A percentile compares a stretch with the other conserved stretches of the same genome.
phyloP scores from a whole-genome alignment of 1,140 invertebrate genomes.

The Brachionus calyciflorus region DNA sequence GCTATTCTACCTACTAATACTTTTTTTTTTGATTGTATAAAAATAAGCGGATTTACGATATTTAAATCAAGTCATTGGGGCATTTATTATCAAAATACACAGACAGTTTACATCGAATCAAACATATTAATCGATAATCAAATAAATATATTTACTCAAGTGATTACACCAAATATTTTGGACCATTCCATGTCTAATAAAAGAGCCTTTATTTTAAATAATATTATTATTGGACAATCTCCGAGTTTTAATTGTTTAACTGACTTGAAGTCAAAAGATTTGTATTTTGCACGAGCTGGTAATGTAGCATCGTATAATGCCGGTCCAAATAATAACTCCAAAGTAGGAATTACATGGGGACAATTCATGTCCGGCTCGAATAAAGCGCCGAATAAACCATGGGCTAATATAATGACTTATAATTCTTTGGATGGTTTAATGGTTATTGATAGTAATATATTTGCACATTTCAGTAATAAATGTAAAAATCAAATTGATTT shows the following conservation, averaged over 20 bases:
- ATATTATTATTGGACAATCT: slow-evolving; percentile 25
- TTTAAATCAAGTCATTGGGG: slow-evolving; percentile 24
- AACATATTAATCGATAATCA: slow-evolving; percentile 30
- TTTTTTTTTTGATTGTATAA: slow-evolving; percentile 28
- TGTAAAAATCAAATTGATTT: neutral
- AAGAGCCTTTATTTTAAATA: neutral
- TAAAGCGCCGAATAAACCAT: slow-evolving; percentile 51
- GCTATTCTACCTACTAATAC: slow-evolving; percentile 31
- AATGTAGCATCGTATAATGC: neutral
- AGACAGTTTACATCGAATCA: neutral
- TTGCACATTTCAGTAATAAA: neutral
- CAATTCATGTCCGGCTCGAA: slow-evolving; percentile 51
- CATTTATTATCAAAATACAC: slow-evolving; percentile 28
- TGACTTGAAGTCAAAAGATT: neutral
- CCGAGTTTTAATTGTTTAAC: neutral
- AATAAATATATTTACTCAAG: neutral
- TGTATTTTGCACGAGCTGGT: neutral
- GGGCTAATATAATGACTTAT: slow-evolving; percentile 31
- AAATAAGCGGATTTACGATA: neutral
- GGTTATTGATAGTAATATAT: slow-evolving; percentile 8
- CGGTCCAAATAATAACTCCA: slow-evolving; percentile 40
- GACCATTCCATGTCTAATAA: neutral
- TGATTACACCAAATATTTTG: neutral
- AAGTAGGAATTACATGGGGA: slow-evolving; percentile 48
- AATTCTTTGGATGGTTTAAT: slow-evolving; percentile 22